Percentiles rank a stretch among this genome's conserved stretches.
These are phyloP conservation scores for Hipparchia sbordonii DNA, from an alignment of 2,888 invertebrate species.

Conservation along the genomic window DNA sequence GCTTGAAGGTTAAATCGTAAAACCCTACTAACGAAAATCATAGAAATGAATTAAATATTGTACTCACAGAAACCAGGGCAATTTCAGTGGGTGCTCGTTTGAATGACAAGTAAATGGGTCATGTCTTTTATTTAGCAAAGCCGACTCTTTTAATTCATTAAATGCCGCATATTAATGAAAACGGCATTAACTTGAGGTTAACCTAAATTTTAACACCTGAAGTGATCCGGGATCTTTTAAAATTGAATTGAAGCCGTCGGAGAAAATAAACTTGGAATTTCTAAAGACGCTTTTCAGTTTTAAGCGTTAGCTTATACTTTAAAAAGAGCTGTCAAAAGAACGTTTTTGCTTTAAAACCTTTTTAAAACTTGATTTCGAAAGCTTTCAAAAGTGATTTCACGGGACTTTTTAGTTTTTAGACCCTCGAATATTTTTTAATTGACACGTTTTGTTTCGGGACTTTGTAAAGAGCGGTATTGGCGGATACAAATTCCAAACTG, in stretches of 20 bases:
- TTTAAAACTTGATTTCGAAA: slow-evolving; percentile 1
- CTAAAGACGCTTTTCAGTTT: slow-evolving; percentile 19
- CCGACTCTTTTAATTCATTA: neutral
- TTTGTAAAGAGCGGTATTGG: too few relatives aligned
- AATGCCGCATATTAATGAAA: slow-evolving; percentile 10
- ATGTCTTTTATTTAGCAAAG: neutral
- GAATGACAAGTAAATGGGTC: slow-evolving; percentile 5
- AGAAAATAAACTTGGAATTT: slow-evolving; percentile 22
- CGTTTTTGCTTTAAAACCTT: slow-evolving; percentile 1
- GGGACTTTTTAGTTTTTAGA: slow-evolving; percentile 7
- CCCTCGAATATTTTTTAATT: neutral
- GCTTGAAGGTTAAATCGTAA: too few relatives aligned
- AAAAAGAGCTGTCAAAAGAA: slow-evolving; percentile 9
- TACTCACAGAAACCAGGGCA: neutral
- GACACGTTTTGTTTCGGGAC: neutral
- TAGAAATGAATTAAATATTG: neutral
- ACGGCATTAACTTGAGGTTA: slow-evolving; percentile 21
- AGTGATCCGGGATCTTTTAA: slow-evolving; percentile 28
- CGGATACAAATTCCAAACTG: too few relatives aligned
- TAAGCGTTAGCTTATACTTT: slow-evolving; percentile 10
- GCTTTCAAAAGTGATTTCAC: slow-evolving; percentile 2
- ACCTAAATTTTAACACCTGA: slow-evolving; percentile 24
- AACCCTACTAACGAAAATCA: neutral
- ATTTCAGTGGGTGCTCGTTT: neutral
- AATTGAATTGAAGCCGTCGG: slow-evolving; percentile 22